phyloP scores from a whole-genome alignment of 2,888 invertebrate species.

The Nomada goodeniana region DNA sequence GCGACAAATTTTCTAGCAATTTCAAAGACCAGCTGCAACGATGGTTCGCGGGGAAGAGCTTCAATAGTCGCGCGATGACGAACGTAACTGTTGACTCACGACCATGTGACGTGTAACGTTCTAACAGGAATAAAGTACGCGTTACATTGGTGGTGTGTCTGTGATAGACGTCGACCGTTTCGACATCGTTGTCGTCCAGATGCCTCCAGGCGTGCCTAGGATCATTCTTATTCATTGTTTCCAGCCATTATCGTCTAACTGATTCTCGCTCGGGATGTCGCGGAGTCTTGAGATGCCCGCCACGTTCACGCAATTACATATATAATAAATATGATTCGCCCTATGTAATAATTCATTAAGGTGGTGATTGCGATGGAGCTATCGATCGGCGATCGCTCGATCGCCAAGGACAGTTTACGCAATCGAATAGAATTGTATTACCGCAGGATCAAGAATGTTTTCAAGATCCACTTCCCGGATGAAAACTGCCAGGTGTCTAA shows the following conservation, averaged over 20 bases:
- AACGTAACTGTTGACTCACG: constrained; percentile 44
- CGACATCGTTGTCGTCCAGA: constrained; percentile 39
- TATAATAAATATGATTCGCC: constrained; percentile 8
- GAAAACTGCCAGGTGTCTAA: background rate
- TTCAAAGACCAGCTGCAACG: background rate
- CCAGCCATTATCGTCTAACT: constrained; percentile 22
- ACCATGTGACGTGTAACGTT: constrained; percentile 54
- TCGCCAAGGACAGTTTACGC: background rate
- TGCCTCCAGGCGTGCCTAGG: constrained; percentile 16
- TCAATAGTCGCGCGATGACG: background rate
- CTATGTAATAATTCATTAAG: constrained; percentile 7
- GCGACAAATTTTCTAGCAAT: background rate
- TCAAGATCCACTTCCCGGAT: background rate
- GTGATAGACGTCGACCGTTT: constrained; percentile 44
- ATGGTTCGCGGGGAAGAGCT: constrained; percentile 9
- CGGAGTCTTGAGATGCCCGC: background rate
- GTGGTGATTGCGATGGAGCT: background rate
- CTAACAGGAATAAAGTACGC: constrained; percentile 61
- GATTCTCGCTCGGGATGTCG: background rate
- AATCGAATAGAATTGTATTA: background rate
- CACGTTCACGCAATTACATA: constrained; percentile 35
- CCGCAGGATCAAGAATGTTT: background rate
- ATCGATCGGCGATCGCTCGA: background rate
- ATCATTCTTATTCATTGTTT: constrained; percentile 47
- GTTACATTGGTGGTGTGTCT: constrained; percentile 25